These are phyloP conservation scores for Oncorhynchus keta DNA, from an alignment of 2,113 vertebrate genomes.

Conservation along the genomic window DNA sequence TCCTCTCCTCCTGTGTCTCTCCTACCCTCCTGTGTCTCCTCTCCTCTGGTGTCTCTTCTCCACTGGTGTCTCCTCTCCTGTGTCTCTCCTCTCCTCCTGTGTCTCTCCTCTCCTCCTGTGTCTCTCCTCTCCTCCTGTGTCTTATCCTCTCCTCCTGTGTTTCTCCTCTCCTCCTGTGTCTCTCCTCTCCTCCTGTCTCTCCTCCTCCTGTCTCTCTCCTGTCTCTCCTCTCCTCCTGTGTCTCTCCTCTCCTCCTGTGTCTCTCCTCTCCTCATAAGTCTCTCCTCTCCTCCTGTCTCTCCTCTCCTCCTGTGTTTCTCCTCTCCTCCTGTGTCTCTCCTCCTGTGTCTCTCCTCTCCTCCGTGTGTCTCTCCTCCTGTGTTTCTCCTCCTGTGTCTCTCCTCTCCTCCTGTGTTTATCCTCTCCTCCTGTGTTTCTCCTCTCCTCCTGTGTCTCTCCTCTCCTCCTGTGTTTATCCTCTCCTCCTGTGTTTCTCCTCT, in stretches of 20 bases:
- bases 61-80: no score
- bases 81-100: not conserved
- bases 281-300: no score
- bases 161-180: not conserved
- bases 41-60: not conserved
- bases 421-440: constrained; percentile 8
- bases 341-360: no score
- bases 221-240: not conserved
- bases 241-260: no score
- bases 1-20: not conserved
- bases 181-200: not conserved
- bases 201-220: constrained; percentile 18
- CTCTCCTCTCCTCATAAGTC: no score
- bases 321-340: no score
- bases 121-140: not conserved
- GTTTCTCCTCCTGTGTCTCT: constrained; percentile 6
- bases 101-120: not conserved
- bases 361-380: not conserved
- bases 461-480: constrained; percentile 36
- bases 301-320: no score
- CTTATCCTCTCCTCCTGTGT: not conserved
- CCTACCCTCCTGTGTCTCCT: not conserved
- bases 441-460: constrained; percentile 10
- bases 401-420: not conserved
- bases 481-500: constrained; percentile 25